Evolutionary conservation across 2,888 invertebrate species (phyloP).

Genomic region (Tipula helvola): DNA sequence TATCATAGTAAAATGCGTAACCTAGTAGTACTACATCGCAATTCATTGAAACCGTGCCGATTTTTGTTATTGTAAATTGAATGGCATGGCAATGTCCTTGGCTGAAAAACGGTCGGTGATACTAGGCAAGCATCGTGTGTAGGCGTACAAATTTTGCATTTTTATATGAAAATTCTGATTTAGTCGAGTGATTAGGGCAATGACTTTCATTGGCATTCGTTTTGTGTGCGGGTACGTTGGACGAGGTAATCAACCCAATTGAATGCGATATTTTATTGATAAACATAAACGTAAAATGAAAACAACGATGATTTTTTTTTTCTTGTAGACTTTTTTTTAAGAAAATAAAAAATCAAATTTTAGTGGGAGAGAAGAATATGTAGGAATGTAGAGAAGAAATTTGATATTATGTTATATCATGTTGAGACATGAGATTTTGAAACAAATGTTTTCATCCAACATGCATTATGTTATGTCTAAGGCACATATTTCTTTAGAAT

Average conservation of each 20-base stretch:
- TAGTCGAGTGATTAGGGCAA: not conserved
- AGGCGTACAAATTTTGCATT: not conserved
- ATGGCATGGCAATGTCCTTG: constrained; percentile 33
- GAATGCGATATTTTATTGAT: too few relatives aligned
- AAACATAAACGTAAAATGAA: not conserved
- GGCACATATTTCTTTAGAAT: not conserved
- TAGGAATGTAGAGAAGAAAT: not conserved
- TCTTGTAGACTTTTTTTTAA: not conserved
- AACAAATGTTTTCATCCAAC: not conserved
- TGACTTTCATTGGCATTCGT: not conserved
- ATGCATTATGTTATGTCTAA: not conserved
- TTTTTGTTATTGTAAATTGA: not conserved
- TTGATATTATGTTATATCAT: not conserved
- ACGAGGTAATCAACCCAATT: not conserved
- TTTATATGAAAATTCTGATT: not conserved
- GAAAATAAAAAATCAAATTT: not conserved
- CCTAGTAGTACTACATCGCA: not conserved
- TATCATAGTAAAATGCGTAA: not conserved
- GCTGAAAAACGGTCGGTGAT: constrained; percentile 33
- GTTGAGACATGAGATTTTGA: not conserved
- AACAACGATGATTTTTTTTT: not conserved
- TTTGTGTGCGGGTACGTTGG: not conserved
- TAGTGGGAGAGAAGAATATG: not conserved
- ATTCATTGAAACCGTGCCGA: not conserved
- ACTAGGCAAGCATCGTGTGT: constrained; percentile 25